A percentile compares a stretch with the other conserved stretches of the same genome.
Conservation (phyloP, 2,888 invertebrate genomes). For the Limnephilus lunatus region DNA sequence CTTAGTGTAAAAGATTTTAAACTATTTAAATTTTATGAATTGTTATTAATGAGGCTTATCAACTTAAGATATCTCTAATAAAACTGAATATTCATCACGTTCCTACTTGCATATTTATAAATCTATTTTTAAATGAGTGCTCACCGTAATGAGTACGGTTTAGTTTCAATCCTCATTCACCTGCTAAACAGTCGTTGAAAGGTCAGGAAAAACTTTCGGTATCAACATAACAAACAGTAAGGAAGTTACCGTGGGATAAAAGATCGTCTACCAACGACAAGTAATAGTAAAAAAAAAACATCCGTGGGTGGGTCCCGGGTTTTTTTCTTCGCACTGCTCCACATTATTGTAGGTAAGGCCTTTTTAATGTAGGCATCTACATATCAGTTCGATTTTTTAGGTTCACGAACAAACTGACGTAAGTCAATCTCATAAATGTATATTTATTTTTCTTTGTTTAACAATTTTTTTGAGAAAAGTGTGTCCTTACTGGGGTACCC, state of each 20-base stretch:
- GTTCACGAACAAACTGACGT: not conserved
- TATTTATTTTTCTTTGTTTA: too few relatives aligned
- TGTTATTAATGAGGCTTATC: too few relatives aligned
- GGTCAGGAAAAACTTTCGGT: not conserved
- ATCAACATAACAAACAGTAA: not conserved
- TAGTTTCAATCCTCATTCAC: constrained; percentile 20
- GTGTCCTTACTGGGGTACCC: too few relatives aligned
- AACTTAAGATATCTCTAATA: not conserved
- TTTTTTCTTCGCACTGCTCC: constrained; percentile 30
- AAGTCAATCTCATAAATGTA: not conserved
- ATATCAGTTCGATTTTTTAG: not conserved
- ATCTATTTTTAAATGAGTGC: not conserved
- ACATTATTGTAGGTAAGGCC: constrained; percentile 10
- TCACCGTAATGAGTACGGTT: not conserved
- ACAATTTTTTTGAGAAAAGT: too few relatives aligned
- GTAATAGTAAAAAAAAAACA: constrained; percentile 24
- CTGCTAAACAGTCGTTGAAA: constrained; percentile 4
- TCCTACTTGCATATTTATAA: not conserved
- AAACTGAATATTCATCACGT: not conserved
- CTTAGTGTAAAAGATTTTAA: too few relatives aligned
- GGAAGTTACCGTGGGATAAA: constrained; percentile 45
- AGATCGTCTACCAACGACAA: constrained; percentile 9
- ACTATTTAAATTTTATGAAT: too few relatives aligned
- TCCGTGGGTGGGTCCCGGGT: constrained; percentile 25
- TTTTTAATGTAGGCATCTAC: not conserved